Base-by-base conservation (phyloP, 2,888 invertebrate species). In the Lobophora halterata region DNA sequence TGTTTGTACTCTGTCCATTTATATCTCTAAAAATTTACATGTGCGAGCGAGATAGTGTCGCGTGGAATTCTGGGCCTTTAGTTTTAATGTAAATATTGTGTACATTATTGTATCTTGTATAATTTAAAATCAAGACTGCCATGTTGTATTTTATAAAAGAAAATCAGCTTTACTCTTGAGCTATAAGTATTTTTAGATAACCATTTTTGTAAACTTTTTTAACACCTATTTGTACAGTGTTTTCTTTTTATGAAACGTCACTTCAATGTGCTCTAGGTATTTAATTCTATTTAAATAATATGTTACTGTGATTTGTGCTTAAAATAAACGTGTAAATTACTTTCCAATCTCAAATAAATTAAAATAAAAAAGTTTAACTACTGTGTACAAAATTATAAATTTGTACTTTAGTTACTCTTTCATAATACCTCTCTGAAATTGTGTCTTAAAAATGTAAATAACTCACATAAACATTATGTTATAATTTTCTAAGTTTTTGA, bases 81-180 rank as follows among this genome's bases (percentile, higher is more conserved):
- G 71, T 67, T 73, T 73, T 62, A 63, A 47, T 87, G 86, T 87
- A 83, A 55, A 85, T 83, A 83, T 46, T 57, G 34, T 52, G 62
- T 73, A 73, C 61, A 44, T 45, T 75, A 42, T 45, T 78, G 68
- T 79, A 72, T 77, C 75, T 77, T 81, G 77, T 55, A 71, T 70
- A 68, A 75, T 65, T 77, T 65, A 76, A 81, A 66, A 66, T 75
- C 71, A 87, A 87, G 87, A 87, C 87, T 87, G 87, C 87, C 87
- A 87, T 87, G 79, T 80, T 71, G 66, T 78, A 71, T 65, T 71
- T 66, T 70, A 69, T 71, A 71, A 71, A 82, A 75, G 63, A n/a
- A 57, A 76, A 74, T 66, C 76, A 86, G 86, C 86, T 86, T 86
- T 86, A 86, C 80, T 65, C 52, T n/a, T 81, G 80, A 85, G 83